Percentiles rank a stretch among this genome's conserved stretches.
Conservation (phyloP, 1,140 invertebrate species). For the Lordiphosa clarofinis region DNA sequence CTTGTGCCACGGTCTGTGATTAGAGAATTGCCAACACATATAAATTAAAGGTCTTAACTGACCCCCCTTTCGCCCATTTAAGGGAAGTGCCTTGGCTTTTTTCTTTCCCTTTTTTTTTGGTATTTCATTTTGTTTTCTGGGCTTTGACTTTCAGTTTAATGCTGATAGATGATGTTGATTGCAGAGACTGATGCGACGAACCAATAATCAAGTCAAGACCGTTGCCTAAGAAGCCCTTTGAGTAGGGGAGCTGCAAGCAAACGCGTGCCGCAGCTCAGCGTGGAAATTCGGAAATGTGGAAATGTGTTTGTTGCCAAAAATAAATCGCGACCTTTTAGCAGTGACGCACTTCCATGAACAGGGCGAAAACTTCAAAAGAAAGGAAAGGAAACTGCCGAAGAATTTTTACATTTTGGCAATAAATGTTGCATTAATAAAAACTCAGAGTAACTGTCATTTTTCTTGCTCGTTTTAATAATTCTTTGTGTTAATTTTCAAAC, state of each 20-base stretch:
- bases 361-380: slow-evolving; percentile 35
- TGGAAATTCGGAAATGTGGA: slow-evolving; percentile 38
- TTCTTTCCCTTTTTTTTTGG: slow-evolving; percentile 24
- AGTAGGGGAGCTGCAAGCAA: slow-evolving; percentile 23
- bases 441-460: no score
- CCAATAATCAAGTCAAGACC: slow-evolving; percentile 69
- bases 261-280: slow-evolving; percentile 46
- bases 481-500: no score
- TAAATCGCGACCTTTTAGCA: slow-evolving; percentile 35
- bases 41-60: slow-evolving; percentile 59
- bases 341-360: no score
- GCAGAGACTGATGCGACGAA: slow-evolving; percentile 68
- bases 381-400: not conserved
- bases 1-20: no score
- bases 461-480: no score
- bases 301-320: slow-evolving; percentile 42
- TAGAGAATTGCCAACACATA: slow-evolving; percentile 69
- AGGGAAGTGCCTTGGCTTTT: slow-evolving; percentile 23
- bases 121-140: slow-evolving; percentile 20
- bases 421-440: no score
- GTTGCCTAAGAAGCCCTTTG: slow-evolving; percentile 57
- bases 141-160: slow-evolving; percentile 60
- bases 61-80: no score
- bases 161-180: slow-evolving; percentile 75
- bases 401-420: no score